Evolutionary conservation across 2,888 invertebrate species (phyloP), one percentile per base, ranked within the genome.

Genomic region (Lithophane ornitopus): DNA sequence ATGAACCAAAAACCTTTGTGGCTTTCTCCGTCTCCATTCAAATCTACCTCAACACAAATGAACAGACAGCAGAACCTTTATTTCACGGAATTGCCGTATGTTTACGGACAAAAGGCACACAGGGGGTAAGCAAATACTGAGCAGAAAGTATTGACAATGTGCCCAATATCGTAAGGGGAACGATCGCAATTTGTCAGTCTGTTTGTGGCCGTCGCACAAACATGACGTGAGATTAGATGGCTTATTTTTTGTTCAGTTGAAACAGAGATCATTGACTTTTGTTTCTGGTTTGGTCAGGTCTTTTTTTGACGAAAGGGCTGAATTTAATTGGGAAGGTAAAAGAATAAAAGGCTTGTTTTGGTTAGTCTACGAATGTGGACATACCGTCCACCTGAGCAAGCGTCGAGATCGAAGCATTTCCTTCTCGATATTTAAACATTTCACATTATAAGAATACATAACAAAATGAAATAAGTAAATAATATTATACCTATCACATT

Each of bases 81-180:
- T 82, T 74, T 65, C 68, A 39, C 12, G 44, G 73, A 28, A 44
- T 59, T 58, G 46, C 39, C 70, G 76, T 84, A 67, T 85, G 56
- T 85, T 85, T 77, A 72, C 78, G 46, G 70, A 83, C 67, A 80
- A 88, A 82, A 86, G 74, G 59, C 84, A 62, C 70, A 76, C 66
- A 56, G 78, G 85, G 78, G 69, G 74, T 78, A 70, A 79, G 74
- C 81, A 88, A 88, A 88, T 71, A 88, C 68, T 70, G 68, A 58
- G 44, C 56, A 69, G 65, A 73, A 77, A 71, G 78, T 84, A 78
- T 86, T 87, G 82, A 87, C 85, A 80, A 68, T 78, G 76, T 44
- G 73, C 63, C 85, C 89, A 86, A 88, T 88, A 88, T 85, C 69
- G 78, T 81, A 77, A 79, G 86, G 82, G 88, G 72, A 68, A 59